phyloP scores from a whole-genome alignment of 2,888 invertebrate species.

The Drosophila dives region DNA sequence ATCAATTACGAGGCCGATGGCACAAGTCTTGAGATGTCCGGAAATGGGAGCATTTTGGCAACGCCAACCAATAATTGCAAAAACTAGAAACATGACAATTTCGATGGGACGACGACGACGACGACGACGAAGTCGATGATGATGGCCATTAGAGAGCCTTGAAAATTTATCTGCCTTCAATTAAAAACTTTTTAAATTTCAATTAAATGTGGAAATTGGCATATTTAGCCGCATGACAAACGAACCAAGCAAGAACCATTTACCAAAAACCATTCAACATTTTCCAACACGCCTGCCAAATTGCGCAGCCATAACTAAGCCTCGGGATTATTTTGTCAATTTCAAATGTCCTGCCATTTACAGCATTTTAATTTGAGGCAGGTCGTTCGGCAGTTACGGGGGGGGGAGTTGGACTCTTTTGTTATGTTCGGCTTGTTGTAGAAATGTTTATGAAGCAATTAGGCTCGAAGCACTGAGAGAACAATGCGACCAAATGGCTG shows the following conservation, averaged over 20 bases:
- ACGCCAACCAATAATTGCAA: slow-evolving; percentile 53
- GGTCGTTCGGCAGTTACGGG: not conserved
- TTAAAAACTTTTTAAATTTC: slow-evolving; percentile 82
- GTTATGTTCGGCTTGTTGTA: slow-evolving; percentile 65
- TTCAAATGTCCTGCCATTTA: slow-evolving; percentile 81
- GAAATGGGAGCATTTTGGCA: slow-evolving; percentile 61
- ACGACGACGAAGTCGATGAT: slow-evolving; percentile 5
- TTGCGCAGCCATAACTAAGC: slow-evolving; percentile 73
- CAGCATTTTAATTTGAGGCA: slow-evolving; percentile 70
- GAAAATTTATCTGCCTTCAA: slow-evolving; percentile 77
- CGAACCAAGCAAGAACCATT: slow-evolving; percentile 41
- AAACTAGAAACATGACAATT: slow-evolving; percentile 73
- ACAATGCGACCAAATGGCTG: slow-evolving; percentile 74
- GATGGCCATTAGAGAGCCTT: slow-evolving; percentile 49
- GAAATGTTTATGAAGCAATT: slow-evolving; percentile 83
- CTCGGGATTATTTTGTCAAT: slow-evolving; percentile 80
- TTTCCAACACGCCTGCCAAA: slow-evolving; percentile 41
- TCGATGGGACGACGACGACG: not conserved
- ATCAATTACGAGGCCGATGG: slow-evolving; percentile 68
- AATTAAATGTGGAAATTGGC: slow-evolving; percentile 80
- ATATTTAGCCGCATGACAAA: slow-evolving; percentile 75
- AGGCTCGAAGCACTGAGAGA: slow-evolving; percentile 71
- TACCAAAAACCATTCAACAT: slow-evolving; percentile 29
- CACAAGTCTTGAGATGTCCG: slow-evolving; percentile 50
- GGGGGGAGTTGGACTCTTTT: slow-evolving; percentile 41